phyloP scores from a whole-genome alignment of 2,797 vertebrate species.

The Salmo trutta region DNA sequence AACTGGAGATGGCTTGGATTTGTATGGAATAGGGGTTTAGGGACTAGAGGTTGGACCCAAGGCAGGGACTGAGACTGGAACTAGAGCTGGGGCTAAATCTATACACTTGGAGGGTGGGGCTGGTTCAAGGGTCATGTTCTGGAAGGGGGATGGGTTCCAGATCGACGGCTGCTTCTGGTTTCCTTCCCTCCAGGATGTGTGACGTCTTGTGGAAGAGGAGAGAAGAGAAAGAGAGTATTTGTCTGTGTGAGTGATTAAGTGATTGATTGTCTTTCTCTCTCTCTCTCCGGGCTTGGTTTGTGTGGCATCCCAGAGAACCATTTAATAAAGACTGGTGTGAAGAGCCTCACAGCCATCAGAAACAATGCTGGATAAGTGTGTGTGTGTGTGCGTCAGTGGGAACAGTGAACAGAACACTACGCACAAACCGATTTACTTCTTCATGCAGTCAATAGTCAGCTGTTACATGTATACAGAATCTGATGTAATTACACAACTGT shows the following conservation, averaged over 20 bases:
- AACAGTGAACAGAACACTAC: no score
- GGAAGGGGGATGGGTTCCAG: slow-evolving; percentile 42
- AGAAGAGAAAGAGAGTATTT: not conserved
- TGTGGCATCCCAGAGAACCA: slow-evolving; percentile 98
- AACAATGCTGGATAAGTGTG: slow-evolving; percentile 93
- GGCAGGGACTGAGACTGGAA: no score
- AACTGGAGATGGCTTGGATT: not conserved
- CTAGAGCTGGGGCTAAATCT: no score
- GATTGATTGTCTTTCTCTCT: not conserved
- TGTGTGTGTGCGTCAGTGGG: not conserved
- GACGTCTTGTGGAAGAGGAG: no score
- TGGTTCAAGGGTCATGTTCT: slow-evolving; percentile 30
- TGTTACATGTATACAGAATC: no score
- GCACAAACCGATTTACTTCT: not conserved
- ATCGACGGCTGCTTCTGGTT: not conserved
- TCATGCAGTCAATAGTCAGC: not conserved
- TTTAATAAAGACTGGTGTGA: slow-evolving; percentile 89
- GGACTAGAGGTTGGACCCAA: no score
- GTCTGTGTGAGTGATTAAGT: not conserved
- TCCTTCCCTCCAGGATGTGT: not conserved
- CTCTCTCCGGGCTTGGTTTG: slow-evolving; percentile 84
- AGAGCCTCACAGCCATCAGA: slow-evolving; percentile 89
- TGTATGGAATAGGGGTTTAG: not conserved
- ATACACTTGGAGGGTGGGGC: no score
- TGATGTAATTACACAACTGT: no score